Base-by-base conservation (phyloP, 2,113 vertebrate species). In the Xiphorhynchus elegans region DNA sequence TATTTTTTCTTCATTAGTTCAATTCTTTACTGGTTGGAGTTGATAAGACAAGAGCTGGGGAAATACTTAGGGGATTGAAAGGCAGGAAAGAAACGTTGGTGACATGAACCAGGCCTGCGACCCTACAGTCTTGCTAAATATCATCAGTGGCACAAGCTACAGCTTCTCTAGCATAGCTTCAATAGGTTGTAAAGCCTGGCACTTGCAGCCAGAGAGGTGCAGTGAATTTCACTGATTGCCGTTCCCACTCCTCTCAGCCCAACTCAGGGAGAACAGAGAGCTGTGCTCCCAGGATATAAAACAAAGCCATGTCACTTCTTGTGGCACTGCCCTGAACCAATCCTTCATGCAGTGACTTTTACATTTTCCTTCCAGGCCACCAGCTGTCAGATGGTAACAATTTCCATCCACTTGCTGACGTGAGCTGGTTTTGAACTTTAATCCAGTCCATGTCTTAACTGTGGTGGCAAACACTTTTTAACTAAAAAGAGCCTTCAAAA, bases 361-460 rank as follows among this genome's bases (percentile, higher is more conserved):
- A 97, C 96, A 96, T 97, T 97, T 95, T 96, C 95, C 96, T 97
- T 97, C 90, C 94, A 96, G 94, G 97, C 97, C 97, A 97, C 97
- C 92, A 98, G 96, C 96, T 98, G 97, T 98, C 98, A 98, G 97
- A 98, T 98, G 98, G 97, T 98, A 98, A 98, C 97, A 97, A 98
- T 98, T 98, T 98, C 97, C 98, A 98, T 98, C 97, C 97, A 97
- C 97, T 97, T 98, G 97, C 98, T 98, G 98, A 97, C 97, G 97
- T 96, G 98, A 98, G 97, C 96, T 97, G 95, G 98, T 98, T 98
- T 98, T 98, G 98, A 98, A 98, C 98, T 98, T 98, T 98, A 98
- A 98, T 98, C 97, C 97, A 98, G 97, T 97, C 97, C 97, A 96
- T 97, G 95, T 96, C 96, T 97, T 97, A 97, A 98, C 97, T 95